Conservation (phyloP, 2,113 vertebrate species). For the Brachypteracias leptosomus region DNA sequence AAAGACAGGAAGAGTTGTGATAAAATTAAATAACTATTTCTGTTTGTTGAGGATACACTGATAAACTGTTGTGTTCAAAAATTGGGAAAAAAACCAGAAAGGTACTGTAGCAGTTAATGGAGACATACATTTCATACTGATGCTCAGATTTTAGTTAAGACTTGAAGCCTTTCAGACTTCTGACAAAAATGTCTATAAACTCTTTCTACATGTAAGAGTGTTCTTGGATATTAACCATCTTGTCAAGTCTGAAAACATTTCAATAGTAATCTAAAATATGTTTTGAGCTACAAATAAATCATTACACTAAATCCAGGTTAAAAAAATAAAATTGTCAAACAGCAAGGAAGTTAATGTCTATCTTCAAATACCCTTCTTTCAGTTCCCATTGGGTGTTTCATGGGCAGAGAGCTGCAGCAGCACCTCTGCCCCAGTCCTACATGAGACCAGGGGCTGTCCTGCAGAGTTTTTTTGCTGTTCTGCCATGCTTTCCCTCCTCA, state of each 20-base stretch:
- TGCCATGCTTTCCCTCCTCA: background rate
- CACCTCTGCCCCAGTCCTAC: background rate
- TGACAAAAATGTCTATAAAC: background rate
- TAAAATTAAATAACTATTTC: background rate
- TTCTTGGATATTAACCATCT: background rate
- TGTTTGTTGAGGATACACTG: background rate
- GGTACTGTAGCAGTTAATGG: background rate
- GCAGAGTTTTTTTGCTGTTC: background rate
- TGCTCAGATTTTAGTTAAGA: background rate
- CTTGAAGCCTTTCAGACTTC: background rate
- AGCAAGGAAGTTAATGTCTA: background rate
- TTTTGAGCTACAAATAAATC: background rate
- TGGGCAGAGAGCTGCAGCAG: accelerated
- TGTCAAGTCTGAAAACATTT: background rate
- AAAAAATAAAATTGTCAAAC: background rate
- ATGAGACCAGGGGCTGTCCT: background rate
- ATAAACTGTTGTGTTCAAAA: background rate
- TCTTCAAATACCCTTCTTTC: background rate
- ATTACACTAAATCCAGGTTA: background rate
- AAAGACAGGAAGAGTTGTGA: background rate
- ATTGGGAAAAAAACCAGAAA: background rate
- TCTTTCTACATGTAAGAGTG: background rate
- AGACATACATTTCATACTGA: background rate
- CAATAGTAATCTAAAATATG: background rate
- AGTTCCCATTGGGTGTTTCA: accelerated